Evolutionary conservation across 2,113 vertebrate species (phyloP).

Genomic region (Psilopogon haemacephalus): DNA sequence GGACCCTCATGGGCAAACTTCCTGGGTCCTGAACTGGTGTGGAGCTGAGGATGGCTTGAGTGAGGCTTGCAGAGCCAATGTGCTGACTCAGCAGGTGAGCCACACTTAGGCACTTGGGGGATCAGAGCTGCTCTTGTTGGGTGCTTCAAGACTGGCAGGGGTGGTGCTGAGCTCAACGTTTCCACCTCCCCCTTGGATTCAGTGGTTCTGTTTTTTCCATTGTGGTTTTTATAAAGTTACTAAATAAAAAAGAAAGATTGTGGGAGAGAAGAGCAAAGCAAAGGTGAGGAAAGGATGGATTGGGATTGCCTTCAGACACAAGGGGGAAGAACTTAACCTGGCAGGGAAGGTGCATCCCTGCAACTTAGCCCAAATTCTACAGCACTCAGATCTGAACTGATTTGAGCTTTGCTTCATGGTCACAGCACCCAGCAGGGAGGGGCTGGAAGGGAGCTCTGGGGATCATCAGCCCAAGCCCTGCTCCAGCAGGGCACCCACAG

Average conservation of each 20-base stretch:
- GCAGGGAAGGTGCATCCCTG: not conserved
- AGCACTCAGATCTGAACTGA: not conserved
- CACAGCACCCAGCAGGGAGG: no score
- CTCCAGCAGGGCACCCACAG: no score
- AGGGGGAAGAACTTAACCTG: not conserved
- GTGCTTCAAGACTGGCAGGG: slow-evolving; percentile 1
- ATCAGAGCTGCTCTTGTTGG: slow-evolving; percentile 18
- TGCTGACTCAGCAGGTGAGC: slow-evolving; percentile 59
- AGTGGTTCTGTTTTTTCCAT: not conserved
- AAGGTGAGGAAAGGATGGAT: not conserved
- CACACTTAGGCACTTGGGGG: slow-evolving; percentile 31
- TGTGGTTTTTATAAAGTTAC: not conserved
- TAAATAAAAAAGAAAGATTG: not conserved
- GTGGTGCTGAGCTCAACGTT: not conserved
- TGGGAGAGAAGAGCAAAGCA: not conserved
- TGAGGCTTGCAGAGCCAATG: not conserved
- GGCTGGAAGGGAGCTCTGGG: no score
- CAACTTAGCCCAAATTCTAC: not conserved
- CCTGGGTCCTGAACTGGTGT: not conserved
- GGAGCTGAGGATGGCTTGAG: not conserved
- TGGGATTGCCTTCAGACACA: not conserved
- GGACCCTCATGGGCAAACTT: not conserved
- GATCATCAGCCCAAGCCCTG: no score
- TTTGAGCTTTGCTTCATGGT: not conserved
- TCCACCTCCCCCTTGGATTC: not conserved